These are phyloP conservation scores for Poeciliopsis presidionis DNA, from an alignment of 2,797 vertebrate species.

Conservation along the genomic window DNA sequence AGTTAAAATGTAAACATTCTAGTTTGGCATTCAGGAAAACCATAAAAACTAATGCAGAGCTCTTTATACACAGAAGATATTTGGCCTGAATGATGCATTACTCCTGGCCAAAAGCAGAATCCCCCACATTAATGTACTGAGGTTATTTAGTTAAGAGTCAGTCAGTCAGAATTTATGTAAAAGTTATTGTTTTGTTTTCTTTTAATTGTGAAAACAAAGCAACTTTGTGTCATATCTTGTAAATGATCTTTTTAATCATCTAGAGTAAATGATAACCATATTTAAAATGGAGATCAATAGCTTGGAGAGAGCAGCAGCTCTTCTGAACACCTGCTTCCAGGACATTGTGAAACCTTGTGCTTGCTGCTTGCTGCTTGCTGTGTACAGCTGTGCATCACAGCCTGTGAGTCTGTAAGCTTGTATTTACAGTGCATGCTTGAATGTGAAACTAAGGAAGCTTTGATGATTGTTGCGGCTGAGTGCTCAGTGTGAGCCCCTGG, in stretches of 20 bases:
- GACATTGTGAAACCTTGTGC: slow-evolving; percentile 15
- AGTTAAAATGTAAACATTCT: not conserved
- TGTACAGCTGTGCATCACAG: not conserved
- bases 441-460: not conserved
- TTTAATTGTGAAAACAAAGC: not conserved
- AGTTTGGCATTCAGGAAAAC: not conserved
- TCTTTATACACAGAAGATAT: not conserved
- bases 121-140: not conserved
- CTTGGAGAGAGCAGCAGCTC: not conserved
- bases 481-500: slow-evolving; percentile 7
- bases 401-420: slow-evolving; percentile 17
- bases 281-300: not conserved
- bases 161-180: not conserved
- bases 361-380: slow-evolving; percentile 2
- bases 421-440: slow-evolving; percentile 28
- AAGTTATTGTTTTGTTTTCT: not conserved
- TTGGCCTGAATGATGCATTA: not conserved
- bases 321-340: slow-evolving; percentile 7
- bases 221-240: not conserved
- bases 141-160: not conserved
- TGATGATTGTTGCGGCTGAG: slow-evolving; percentile 37
- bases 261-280: not conserved
- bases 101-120: not conserved
- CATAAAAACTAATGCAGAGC: not conserved
- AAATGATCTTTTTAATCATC: not conserved